Base-by-base conservation (phyloP, 2,888 invertebrate genomes). In the Opisthograptis luteolata region DNA sequence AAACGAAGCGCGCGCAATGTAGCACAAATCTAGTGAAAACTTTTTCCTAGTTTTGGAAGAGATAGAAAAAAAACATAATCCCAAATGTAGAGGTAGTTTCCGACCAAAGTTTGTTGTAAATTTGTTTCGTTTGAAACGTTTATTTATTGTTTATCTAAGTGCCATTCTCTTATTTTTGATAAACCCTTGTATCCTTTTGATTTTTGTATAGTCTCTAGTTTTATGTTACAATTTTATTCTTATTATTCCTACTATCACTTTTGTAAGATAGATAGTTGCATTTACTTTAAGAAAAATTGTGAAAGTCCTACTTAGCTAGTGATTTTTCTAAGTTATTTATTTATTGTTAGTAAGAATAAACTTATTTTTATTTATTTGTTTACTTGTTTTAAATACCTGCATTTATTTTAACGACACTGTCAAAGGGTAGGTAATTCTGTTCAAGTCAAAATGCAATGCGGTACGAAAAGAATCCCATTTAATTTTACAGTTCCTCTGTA, bases 1-100 rank as follows among this genome's bases (percentile, higher is more conserved):
- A 64, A 79, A 86, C 64, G 77, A 82, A 58, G 58, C 79, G 20
- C 73, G 73, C 58, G 87, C 87, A 36, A 91, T 91, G 90, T 88
- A 87, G 49, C 58, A 28, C 4, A 31, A 27, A 44, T 44, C 50
- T 50, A 44, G 39, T 34, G 27, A 30, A 31, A 19, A 36, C 22
- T 47, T 35, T 42, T 58, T 40, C 37, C 34, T 5, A 9, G 28
- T 25, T 14, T 32, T 32, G 49, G 46, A 52, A 30, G 27, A 46
- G 47, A 37, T 44, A 58, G 47, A 27, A 12, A 50, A 19, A 62
- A 57, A 62, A 22, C 55, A 51, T 58, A 55, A 70, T 72, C 76
- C 85, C 82, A 87, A 85, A 85, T 79, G 80, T 88, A 89, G 88
- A 70, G 71, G 79, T 88, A 88, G 87, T 79, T 65, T 79, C 75